phyloP scores from a whole-genome alignment of 2,888 invertebrate species.

The Cryptocephalus moraei region DNA sequence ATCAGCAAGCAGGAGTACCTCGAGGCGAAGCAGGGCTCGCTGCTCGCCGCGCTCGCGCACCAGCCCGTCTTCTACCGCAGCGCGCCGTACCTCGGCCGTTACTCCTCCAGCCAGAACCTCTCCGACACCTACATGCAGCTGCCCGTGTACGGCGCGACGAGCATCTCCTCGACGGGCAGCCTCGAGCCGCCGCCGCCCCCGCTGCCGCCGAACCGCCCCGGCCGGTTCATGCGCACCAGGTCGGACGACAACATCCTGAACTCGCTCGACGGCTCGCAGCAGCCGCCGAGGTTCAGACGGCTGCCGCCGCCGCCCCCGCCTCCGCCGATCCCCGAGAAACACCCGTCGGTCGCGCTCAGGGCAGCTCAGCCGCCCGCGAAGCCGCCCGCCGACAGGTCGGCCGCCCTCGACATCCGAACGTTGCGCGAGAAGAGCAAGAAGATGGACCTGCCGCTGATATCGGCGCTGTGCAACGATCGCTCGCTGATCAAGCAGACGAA shows the following conservation, averaged over 20 bases:
- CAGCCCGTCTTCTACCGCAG: conserved; percentile 57
- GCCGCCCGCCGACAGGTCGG: conserved; percentile 16
- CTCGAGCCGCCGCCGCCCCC: conserved; percentile 58
- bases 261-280: conserved; percentile 49
- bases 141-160: conserved; percentile 58
- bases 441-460: conserved; percentile 82
- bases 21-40: conserved; percentile 75
- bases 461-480: conserved; percentile 87
- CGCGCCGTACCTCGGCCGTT: conserved; percentile 35
- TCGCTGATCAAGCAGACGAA: conserved; percentile 82
- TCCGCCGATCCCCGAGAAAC: conserved; percentile 33
- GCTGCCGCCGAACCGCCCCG: conserved; percentile 48
- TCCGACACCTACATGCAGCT: conserved; percentile 65
- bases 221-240: conserved; percentile 57
- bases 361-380: neutral
- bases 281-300: conserved; percentile 42
- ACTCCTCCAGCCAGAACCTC: conserved; percentile 72
- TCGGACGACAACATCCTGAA: conserved; percentile 77
- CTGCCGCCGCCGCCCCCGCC: conserved; percentile 43
- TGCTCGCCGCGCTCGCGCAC: conserved; percentile 52
- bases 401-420: conserved; percentile 64
- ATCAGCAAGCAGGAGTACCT: conserved; percentile 85
- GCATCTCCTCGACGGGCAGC: conserved; percentile 52
- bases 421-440: conserved; percentile 82
- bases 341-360: conserved; percentile 10